phyloP scores from a whole-genome alignment of 1,140 invertebrate genomes.

The Drosophila murphyi region DNA sequence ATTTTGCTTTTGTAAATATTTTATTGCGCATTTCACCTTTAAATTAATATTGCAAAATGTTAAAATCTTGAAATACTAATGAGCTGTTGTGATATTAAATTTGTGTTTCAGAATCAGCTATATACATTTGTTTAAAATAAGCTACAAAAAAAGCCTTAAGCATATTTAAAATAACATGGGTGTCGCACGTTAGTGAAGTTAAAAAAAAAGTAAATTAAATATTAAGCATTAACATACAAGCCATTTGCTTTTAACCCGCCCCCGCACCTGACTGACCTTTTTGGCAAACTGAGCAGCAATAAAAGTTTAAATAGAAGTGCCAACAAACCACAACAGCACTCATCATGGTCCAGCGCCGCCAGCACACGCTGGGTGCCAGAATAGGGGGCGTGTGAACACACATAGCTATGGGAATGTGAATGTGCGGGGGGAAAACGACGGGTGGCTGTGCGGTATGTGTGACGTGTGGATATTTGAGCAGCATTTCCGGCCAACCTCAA shows the following conservation, averaged over 20 bases:
- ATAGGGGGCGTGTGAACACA: neutral
- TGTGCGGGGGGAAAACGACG: neutral
- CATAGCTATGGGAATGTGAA: constrained; percentile 8
- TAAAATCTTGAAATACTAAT: too few species aligned
- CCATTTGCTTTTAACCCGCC: constrained; percentile 28
- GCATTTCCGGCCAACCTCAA: constrained; percentile 61
- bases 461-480: constrained; percentile 26
- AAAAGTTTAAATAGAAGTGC: constrained; percentile 82
- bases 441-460: constrained; percentile 1
- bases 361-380: neutral
- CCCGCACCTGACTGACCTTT: constrained; percentile 58
- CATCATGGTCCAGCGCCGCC: constrained; percentile 74
- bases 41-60: too few species aligned
- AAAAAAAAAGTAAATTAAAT: constrained; percentile 53
- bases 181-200: constrained; percentile 50
- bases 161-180: constrained; percentile 1
- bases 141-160: neutral
- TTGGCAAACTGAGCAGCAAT: constrained; percentile 74
- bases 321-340: constrained; percentile 82
- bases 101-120: too few species aligned
- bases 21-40: too few species aligned
- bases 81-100: too few species aligned
- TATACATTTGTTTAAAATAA: too few species aligned
- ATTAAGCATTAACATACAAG: constrained; percentile 71
- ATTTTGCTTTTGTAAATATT: neutral